Evolutionary conservation across 2,113 vertebrate genomes (phyloP).

Genomic region (Taxidea taxus): DNA sequence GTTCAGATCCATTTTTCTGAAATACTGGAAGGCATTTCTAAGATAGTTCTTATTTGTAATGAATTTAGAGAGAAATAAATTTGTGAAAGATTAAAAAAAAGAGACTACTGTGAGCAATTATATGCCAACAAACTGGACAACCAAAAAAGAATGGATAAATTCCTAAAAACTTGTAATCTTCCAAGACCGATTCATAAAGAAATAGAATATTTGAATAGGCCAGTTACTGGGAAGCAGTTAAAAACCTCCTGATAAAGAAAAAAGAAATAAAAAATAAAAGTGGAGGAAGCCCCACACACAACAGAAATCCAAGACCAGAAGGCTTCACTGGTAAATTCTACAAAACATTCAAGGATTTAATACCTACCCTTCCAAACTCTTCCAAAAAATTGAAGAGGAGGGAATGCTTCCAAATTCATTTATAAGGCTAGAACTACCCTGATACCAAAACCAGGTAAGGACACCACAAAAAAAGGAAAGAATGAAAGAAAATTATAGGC

Average conservation of each 20-base stretch:
- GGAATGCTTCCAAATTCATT: background rate
- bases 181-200: background rate
- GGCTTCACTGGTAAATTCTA: background rate
- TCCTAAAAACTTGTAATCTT: background rate
- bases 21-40: background rate
- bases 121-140: background rate
- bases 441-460: background rate
- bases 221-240: background rate
- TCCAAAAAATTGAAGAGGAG: background rate
- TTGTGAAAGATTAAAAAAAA: background rate
- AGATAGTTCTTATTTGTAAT: background rate
- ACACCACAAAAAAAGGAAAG: background rate
- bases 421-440: background rate
- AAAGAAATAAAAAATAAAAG: too few species aligned
- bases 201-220: background rate
- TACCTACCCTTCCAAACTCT: background rate
- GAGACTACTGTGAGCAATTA: background rate
- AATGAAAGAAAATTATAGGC: background rate
- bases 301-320: background rate
- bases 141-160: background rate
- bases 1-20: background rate
- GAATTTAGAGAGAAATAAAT: background rate
- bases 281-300: background rate
- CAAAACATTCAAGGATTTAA: background rate
- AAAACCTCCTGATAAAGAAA: background rate